Base-by-base conservation (phyloP, 2,797 vertebrate species). In the Mastacembelus armatus region DNA sequence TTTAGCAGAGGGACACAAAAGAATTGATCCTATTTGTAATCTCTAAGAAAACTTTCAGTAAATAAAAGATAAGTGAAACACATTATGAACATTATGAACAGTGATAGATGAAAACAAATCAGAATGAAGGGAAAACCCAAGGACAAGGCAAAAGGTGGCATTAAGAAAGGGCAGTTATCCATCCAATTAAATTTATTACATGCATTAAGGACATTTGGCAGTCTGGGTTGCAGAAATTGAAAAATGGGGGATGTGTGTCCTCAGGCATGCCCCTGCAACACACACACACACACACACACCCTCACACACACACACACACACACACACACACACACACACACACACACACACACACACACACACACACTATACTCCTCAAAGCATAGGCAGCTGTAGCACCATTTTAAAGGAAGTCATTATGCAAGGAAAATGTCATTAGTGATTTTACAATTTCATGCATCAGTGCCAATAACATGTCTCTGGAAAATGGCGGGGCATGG, bases 371-470 rank as follows among this genome's bases (percentile, higher is more conserved):
- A 38, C 43, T 74, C 66, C 42, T 88, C 77, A 90, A 80, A 85
- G 75, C 65, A 58, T 73, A 43, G 27, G 71, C 67, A 70, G 77
- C 78, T 83, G 63, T 80, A 79, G 80, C 81, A 69, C 65, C 74
- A 68, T 86, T 88, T 85, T 55, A 42, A 69, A 64, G 76, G 70
- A 80, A 18, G 56, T 80, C 84, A 85, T 89, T 91, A 88, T 88
- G 85, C 80, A 78, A 77, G 77, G 72, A 67, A 88, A 88, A 89
- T 78, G 80, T 85, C 87, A 85, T 89, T 88, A 89, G 81, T 71
- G 56, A 79, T 89, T 89, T 88, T 73, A 85, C 84, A 90, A 92
- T 92, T 91, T 92, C 89, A 92, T 35, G 86, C 80, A 55, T 71
- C 69, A n/a, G 47, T 74, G 88, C 61, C 8, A 24, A 65, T 29